Evolutionary conservation across 2,113 vertebrate genomes (phyloP).

Genomic region (Silurus asotus): DNA sequence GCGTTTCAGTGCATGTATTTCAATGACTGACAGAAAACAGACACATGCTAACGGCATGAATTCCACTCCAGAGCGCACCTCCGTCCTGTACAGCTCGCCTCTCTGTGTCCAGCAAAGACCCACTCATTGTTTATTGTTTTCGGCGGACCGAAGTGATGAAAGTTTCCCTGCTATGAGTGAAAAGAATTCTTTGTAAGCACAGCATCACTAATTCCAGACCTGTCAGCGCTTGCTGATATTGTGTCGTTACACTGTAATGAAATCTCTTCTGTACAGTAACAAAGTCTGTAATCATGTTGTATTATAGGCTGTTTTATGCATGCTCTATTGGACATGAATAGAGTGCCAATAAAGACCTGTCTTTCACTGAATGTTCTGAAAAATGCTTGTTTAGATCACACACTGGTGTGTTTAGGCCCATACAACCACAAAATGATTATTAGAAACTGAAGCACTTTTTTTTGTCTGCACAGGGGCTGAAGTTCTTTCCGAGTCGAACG

Average conservation of each 20-base stretch:
- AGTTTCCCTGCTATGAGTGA: conserved; percentile 35
- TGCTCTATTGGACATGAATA: conserved; percentile 39
- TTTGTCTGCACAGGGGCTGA: conserved; percentile 80
- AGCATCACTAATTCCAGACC: conserved; percentile 36
- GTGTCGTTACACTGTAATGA: conserved; percentile 47
- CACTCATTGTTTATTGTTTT: conserved; percentile 53
- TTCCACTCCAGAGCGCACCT: conserved; percentile 32
- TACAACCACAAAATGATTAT: not conserved
- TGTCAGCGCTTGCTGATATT: conserved; percentile 56
- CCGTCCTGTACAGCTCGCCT: conserved; percentile 28
- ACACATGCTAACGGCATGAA: conserved; percentile 10
- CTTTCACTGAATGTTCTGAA: conserved; percentile 16
- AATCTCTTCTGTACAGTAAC: conserved; percentile 49
- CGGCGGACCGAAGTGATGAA: conserved; percentile 26
- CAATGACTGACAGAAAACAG: conserved; percentile 18
- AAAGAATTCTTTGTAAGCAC: conserved; percentile 46
- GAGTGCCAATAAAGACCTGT: conserved; percentile 13
- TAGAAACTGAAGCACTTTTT: conserved; percentile 33
- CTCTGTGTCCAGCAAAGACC: conserved; percentile 9
- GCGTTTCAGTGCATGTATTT: not conserved
- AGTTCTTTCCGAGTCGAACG: conserved; percentile 76
- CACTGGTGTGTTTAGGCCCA: not conserved
- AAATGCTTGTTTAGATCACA: not conserved
- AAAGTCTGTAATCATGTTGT: conserved; percentile 51
- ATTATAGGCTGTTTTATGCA: conserved; percentile 50